phyloP scores from a whole-genome alignment of 2,888 invertebrate genomes.

The Arrhopalites spinosus region DNA sequence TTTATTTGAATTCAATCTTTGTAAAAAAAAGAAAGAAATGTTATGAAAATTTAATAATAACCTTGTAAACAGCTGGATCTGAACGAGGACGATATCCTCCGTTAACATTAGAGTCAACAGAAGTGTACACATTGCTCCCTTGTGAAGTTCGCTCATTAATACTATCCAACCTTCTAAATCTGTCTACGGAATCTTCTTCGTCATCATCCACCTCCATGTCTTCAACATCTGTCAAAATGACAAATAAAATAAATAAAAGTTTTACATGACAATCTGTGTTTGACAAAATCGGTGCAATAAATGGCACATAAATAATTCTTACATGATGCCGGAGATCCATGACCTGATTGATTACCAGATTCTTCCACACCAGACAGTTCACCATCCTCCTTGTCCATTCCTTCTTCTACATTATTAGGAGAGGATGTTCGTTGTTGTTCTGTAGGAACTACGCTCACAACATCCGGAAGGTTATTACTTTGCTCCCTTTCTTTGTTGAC shows the following conservation, averaged over 20 bases:
- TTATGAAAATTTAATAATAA: no score
- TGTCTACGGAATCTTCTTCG: slow-evolving; percentile 18
- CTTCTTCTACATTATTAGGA: slow-evolving; percentile 31
- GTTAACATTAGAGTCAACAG: not conserved
- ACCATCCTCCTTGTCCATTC: slow-evolving; percentile 36
- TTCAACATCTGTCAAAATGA: slow-evolving; percentile 10
- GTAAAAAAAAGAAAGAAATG: no score
- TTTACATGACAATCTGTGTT: not conserved
- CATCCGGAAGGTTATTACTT: slow-evolving; percentile 2
- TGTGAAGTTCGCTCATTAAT: slow-evolving; percentile 3
- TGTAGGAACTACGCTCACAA: slow-evolving; percentile 31
- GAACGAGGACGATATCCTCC: slow-evolving; percentile 35
- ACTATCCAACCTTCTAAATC: not conserved
- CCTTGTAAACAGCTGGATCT: no score
- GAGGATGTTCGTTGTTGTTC: slow-evolving; percentile 26
- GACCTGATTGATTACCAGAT: not conserved
- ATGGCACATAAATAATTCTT: no score
- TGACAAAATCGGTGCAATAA: not conserved
- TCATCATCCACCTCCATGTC: slow-evolving; percentile 35
- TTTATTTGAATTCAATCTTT: no score
- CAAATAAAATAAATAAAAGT: no score
- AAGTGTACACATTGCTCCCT: not conserved
- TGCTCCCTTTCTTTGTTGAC: slow-evolving; percentile 27
- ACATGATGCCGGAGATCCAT: not conserved
- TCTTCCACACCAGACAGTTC: slow-evolving; percentile 22